Percentiles rank a stretch among this genome's conserved stretches.
phyloP scores from a whole-genome alignment of 2,888 invertebrate genomes.

The Danaus chrysippus region DNA sequence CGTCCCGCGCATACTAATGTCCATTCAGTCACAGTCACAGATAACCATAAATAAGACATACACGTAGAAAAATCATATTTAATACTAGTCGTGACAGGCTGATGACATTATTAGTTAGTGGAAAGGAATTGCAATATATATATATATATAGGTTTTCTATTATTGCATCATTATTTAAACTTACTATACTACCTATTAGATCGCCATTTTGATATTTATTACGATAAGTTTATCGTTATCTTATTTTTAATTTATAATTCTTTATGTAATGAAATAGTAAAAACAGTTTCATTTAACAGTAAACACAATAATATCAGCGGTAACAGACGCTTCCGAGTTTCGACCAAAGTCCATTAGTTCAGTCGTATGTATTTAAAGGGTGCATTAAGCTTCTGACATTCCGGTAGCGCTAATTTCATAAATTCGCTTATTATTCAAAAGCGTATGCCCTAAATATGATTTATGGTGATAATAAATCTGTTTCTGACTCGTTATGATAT shows the following conservation, averaged over 20 bases:
- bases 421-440: conserved; percentile 45
- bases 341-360: conserved; percentile 11
- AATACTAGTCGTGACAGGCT: conserved; percentile 19
- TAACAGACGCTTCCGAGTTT: not conserved
- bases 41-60: conserved; percentile 30
- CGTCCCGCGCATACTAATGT: conserved; percentile 67
- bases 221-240: too few relatives aligned
- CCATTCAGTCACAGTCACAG: conserved; percentile 23
- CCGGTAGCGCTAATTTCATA: conserved; percentile 34
- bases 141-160: not conserved
- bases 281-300: too few relatives aligned
- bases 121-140: not conserved
- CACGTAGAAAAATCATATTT: conserved; percentile 34
- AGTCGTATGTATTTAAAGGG: conserved; percentile 17
- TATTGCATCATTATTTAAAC: too few relatives aligned
- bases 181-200: too few relatives aligned
- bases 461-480: conserved; percentile 63
- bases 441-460: conserved; percentile 60
- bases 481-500: conserved; percentile 58
- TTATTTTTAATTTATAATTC: too few relatives aligned
- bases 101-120: conserved; percentile 22
- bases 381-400: conserved; percentile 23
- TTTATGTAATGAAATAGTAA: too few relatives aligned
- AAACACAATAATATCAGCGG: not conserved
- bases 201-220: too few relatives aligned